Base-by-base conservation (phyloP, 2,113 vertebrate species). In the Triplophysa siluroides region DNA sequence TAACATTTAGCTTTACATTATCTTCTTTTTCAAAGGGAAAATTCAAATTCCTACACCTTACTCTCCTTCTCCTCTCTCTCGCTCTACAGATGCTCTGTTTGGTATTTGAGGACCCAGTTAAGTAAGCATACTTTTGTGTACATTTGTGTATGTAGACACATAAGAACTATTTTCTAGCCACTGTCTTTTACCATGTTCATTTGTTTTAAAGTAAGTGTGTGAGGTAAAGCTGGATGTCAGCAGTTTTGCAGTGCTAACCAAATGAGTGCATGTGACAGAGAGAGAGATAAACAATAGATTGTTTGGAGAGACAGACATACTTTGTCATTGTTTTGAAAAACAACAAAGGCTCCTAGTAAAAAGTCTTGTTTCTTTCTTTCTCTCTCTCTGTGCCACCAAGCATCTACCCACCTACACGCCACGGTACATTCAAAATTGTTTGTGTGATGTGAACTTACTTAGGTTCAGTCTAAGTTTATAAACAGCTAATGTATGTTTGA, bases 231-330 rank as follows among this genome's bases (percentile, higher is more conserved):
- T 78, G 78, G 66, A 38, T 74, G 63, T 83, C 73, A 83, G 62
- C 56, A 7, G 8, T n/a, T 56, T 56, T 56, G 52, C 47, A n/a
- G 26, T 47, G 29, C n/a, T 26, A 47, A 54, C 18, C 24, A 43
- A 41, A 29, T 5, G 62, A 79, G 69, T 76, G 69, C 63, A 38
- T 81, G 79, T 71, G 74, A 79, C 71, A 85, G 43, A 60, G 65
- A 79, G 18, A 24, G 67, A 61, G 16, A 47, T 65, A 73, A 68
- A 24, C 11, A 29, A 13, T 21, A 70, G 56, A n/a, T 19, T 4
- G 18, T 19, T 56, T 16, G 4, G 18, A 18, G 16, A 47, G 13
- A 47, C 11, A 47, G 45, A 11, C 0, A 47, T 11, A 33, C 29
- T 33, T 33, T 33, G 4, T 33, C 1, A 5, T 33, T 2, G 29